Evolutionary conservation across 2,888 invertebrate species (phyloP), one percentile per base, ranked within the genome.

Genomic region (Sturmia bella): DNA sequence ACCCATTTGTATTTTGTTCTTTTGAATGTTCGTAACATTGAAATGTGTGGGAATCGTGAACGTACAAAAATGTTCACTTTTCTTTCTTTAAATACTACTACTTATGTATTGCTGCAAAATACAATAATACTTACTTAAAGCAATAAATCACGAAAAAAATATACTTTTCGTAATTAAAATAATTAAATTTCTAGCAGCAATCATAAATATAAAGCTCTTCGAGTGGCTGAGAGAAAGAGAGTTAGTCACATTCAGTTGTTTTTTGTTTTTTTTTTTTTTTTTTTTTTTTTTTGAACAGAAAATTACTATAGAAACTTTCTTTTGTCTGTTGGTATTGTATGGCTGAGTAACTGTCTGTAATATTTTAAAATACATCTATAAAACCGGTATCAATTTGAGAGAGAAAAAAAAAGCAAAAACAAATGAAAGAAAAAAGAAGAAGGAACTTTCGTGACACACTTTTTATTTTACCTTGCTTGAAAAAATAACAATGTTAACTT

Each of bases 371-470:
- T 41, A 13, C 21, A 24, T 68, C 27, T 52, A 19, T 19, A 48
- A 75, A 76, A 76, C 75, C 75, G 75, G 75, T 76, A 76, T 59
- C 24, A 72, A 45, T 52, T 37, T 32, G 9, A 32, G 27, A n/a
- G n/a, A n/a, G n/a, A n/a, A 41, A 59, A 61, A 24, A 9, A 19
- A 56, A 32, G 13, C 37, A 41, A 32, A 43, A 61, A 13, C 2
- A 45, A 69, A 56, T 17, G 19, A n/a, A 63, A 70, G 52, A 63
- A 52, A 39, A 52, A 63, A 27, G 43, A 61, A 76, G 69, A 64
- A 45, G 77, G 63, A 78, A 73, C 37, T 70, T 54, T 57, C 73
- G 75, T 85, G 84, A 85, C 85, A 68, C 76, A 84, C 78, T 84
- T 85, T 84, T 81, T 56, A 45, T 24, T 70, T 50, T 59, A 59